Percentiles rank a stretch among this genome's conserved stretches.
phyloP scores from a whole-genome alignment of 2,888 invertebrate species.

The Tetragnatha montana region DNA sequence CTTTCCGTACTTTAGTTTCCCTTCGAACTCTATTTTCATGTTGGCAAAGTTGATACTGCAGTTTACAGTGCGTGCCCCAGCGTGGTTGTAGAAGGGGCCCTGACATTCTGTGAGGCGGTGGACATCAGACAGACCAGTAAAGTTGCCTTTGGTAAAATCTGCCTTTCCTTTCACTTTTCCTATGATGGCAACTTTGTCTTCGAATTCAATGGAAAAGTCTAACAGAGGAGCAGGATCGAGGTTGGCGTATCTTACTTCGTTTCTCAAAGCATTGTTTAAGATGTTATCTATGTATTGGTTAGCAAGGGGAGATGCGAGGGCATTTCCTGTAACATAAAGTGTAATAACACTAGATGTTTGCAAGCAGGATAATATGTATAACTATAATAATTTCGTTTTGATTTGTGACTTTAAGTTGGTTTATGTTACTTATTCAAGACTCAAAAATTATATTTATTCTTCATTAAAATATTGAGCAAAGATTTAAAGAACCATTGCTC shows the following conservation, averaged over 20 bases:
- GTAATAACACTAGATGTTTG: no score
- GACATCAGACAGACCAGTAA: slow-evolving; percentile 47
- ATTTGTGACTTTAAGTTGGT: no score
- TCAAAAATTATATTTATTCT: no score
- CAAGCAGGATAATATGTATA: no score
- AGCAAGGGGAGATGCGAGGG: slow-evolving; percentile 53
- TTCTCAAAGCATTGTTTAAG: slow-evolving; percentile 47
- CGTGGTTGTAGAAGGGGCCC: slow-evolving; percentile 55
- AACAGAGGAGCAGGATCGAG: slow-evolving; percentile 57
- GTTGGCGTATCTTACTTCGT: slow-evolving; percentile 33
- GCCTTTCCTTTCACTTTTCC: slow-evolving; percentile 68
- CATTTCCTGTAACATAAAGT: slow-evolving; percentile 26
- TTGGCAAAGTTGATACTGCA: slow-evolving; percentile 56
- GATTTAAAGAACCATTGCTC: neutral
- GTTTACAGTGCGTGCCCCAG: slow-evolving; percentile 53
- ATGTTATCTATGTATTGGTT: slow-evolving; percentile 65
- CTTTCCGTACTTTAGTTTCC: slow-evolving; percentile 66
- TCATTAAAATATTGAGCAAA: no score
- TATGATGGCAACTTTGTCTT: slow-evolving; percentile 60
- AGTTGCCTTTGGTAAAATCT: slow-evolving; percentile 43
- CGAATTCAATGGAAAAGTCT: slow-evolving; percentile 56
- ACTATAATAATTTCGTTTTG: no score
- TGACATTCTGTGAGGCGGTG: slow-evolving; percentile 55
- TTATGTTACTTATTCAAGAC: no score
- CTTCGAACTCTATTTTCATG: slow-evolving; percentile 47